Evolutionary conservation across 1,140 invertebrate genomes (phyloP), one percentile per base, ranked within the genome.

Genomic region (Colletes latitarsis): DNA sequence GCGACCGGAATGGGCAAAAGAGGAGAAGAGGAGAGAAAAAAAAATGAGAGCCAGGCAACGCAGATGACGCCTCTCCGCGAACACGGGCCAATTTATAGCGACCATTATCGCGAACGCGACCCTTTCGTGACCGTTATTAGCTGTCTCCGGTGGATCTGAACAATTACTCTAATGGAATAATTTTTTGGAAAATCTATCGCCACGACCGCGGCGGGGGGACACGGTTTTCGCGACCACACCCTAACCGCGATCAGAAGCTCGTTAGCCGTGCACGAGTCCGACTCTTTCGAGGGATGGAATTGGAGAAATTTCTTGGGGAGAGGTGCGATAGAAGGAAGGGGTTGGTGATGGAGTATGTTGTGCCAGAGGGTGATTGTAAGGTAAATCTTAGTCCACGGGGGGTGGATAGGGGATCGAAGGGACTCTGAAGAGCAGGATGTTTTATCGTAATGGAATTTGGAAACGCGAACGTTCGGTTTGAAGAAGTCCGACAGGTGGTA

Each of bases 121-220:
- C 88, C 78, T 89, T 87, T 81, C 90, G 88, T 90, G 89, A 88
- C 88, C 71, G 79, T 90, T 90, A 91, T 91, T 91, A 91, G 83
- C 87, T 74, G 71, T 63, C 62, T 82, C 84, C 69, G 62, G 78
- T 84, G 81, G 69, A 77, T 69, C 85, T 71, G 53, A 68, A 85
- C 85, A 92, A 92, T 92, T 91, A 92, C 88, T 88, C 82, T 92
- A 92, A 92, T 92, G 92, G 90, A 92, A 86, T 77, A 86, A 86
- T 86, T 86, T 87, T 87, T 87, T 86, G 80, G 86, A 69, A 67
- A 81, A 88, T 88, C 86, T 88, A 88, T 85, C 82, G 76, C 57
- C 67, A 57, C 72, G 10, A 60, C 82, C 41, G n/a, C 70, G 41
- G 43, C 58, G 63, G 49, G 67, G 49, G 49, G 30, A 39, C 30